phyloP scores from a whole-genome alignment of 2,888 invertebrate genomes.

The Netelia virgata region DNA sequence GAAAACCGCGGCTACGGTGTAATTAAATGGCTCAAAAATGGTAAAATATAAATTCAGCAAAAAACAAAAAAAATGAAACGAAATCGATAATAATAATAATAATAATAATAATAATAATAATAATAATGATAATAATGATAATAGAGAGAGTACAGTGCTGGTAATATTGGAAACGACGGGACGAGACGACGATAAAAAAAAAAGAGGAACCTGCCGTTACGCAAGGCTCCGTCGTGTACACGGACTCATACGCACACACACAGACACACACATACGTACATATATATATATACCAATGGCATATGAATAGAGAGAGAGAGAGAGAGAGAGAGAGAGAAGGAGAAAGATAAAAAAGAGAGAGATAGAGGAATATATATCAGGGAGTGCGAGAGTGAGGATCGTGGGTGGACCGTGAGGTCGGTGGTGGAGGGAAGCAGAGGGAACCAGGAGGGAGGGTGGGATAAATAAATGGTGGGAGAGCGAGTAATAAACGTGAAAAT shows the following conservation, averaged over 20 bases:
- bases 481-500: too few species aligned
- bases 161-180: slow-evolving; percentile 3
- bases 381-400: slow-evolving; percentile 38
- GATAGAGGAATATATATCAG: slow-evolving; percentile 6
- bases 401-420: not conserved
- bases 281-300: slow-evolving; percentile 7
- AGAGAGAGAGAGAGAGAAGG: slow-evolving; percentile 8
- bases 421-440: not conserved
- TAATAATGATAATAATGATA: not conserved
- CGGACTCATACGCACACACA: slow-evolving; percentile 4
- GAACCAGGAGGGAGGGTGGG: not conserved
- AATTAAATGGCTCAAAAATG: too few species aligned
- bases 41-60: too few species aligned
- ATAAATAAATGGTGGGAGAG: slow-evolving; percentile 25
- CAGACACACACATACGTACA: slow-evolving; percentile 3
- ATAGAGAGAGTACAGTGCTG: not conserved
- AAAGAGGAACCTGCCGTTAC: not conserved
- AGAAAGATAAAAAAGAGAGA: not conserved
- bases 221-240: slow-evolving; percentile 2
- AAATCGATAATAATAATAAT: too few species aligned
- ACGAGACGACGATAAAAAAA: not conserved
- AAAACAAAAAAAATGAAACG: too few species aligned
- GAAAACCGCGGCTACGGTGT: too few species aligned
- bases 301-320: slow-evolving; percentile 14
- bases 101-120: not conserved